phyloP scores from a whole-genome alignment of 2,888 invertebrate genomes.

The Micropterix aruncella region DNA sequence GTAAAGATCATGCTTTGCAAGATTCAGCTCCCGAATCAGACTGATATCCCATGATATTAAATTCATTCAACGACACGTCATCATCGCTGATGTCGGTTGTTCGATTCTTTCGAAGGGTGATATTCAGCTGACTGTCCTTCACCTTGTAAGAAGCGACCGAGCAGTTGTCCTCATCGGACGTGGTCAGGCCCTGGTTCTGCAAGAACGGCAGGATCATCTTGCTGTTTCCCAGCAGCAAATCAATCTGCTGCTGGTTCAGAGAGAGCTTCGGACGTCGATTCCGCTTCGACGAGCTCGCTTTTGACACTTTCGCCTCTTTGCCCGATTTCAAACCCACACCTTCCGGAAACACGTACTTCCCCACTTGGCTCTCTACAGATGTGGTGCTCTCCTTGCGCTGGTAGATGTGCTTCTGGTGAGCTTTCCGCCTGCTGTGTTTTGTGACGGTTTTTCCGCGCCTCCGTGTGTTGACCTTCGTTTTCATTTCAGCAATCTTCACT shows the following conservation, averaged over 20 bases:
- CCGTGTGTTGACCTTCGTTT: conserved; percentile 52
- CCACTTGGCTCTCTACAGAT: conserved; percentile 68
- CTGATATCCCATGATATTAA: conserved; percentile 9
- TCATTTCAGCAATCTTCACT: conserved; percentile 72
- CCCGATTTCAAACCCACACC: conserved; percentile 47
- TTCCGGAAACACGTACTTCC: conserved; percentile 52
- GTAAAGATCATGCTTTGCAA: neutral
- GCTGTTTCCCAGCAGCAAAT: conserved; percentile 20
- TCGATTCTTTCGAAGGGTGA: conserved; percentile 16
- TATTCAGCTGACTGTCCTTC: conserved; percentile 24
- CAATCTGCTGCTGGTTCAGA: conserved; percentile 14
- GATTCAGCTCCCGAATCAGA: conserved; percentile 10
- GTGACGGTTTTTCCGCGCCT: conserved; percentile 31
- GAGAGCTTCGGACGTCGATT: conserved; percentile 19
- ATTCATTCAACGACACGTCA: conserved; percentile 6
- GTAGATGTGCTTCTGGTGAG: conserved; percentile 23
- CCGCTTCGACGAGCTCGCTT: conserved; percentile 13
- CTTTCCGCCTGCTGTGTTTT: conserved; percentile 25
- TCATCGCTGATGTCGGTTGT: conserved; percentile 7
- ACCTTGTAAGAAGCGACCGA: conserved; percentile 24
- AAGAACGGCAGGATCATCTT: conserved; percentile 24
- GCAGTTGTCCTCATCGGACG: conserved; percentile 23
- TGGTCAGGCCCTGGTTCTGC: conserved; percentile 25
- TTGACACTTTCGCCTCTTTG: conserved; percentile 33
- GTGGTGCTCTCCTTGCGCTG: conserved; percentile 54